phyloP scores from a whole-genome alignment of 2,888 invertebrate genomes.

The Tipula vernalis region DNA sequence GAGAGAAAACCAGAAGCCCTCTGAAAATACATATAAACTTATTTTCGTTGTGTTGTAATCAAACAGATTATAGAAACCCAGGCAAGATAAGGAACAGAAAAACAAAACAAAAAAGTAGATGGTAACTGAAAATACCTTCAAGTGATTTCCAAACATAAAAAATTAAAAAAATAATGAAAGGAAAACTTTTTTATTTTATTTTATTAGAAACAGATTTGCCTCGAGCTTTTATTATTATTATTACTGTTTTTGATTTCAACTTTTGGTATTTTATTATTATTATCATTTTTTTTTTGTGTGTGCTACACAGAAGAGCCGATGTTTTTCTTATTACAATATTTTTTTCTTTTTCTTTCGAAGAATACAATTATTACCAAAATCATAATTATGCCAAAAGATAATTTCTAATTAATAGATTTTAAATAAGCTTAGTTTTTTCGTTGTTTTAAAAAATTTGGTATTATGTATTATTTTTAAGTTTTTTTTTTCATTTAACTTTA shows the following conservation, averaged over 20 bases:
- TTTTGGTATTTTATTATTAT: neutral
- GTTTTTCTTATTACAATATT: neutral
- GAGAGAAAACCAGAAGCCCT: neutral
- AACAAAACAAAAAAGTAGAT: neutral
- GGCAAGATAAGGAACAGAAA: neutral
- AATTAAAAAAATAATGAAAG: neutral
- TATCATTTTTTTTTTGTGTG: neutral
- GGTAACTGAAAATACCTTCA: slow-evolving; percentile 7
- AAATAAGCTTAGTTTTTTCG: neutral
- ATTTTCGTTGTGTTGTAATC: neutral
- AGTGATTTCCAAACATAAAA: slow-evolving; percentile 9
- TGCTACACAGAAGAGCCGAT: neutral
- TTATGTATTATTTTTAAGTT: neutral
- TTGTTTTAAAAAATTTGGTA: neutral
- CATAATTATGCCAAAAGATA: slow-evolving; percentile 5
- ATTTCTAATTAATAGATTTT: slow-evolving; percentile 9
- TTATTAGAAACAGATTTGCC: slow-evolving; percentile 7
- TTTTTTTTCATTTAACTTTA: neutral
- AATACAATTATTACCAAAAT: neutral
- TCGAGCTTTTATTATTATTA: neutral
- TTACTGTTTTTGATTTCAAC: neutral
- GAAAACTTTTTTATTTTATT: slow-evolving; percentile 9
- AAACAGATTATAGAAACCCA: neutral
- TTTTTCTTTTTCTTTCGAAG: neutral
- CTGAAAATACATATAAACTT: neutral